Percentiles rank a stretch among this genome's conserved stretches.
Conservation (phyloP, 2,113 vertebrate genomes). For the Ictidomys tridecemlineatus region DNA sequence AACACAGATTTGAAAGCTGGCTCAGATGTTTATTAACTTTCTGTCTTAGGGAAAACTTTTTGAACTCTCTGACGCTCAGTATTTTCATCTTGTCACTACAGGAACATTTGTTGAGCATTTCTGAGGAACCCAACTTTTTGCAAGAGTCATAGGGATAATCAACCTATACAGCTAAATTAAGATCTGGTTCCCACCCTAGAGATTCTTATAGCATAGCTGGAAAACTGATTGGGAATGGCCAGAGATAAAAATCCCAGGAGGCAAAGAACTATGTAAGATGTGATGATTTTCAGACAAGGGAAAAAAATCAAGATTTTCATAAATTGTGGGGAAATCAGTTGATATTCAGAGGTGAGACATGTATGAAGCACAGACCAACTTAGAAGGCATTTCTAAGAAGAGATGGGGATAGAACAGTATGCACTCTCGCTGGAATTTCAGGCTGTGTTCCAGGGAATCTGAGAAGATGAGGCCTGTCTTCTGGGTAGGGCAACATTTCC, state of each 20-base stretch:
- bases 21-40: slow-evolving; percentile 42
- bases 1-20: background rate
- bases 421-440: background rate
- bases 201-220: background rate
- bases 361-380: background rate
- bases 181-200: background rate
- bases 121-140: background rate
- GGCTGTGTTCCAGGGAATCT: background rate
- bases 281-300: background rate
- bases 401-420: background rate
- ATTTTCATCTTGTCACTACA: background rate
- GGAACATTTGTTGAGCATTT: slow-evolving; percentile 24
- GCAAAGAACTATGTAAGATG: background rate
- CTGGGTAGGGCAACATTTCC: background rate
- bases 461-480: background rate
- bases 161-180: slow-evolving; percentile 32
- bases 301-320: background rate
- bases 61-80: background rate
- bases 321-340: background rate
- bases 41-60: background rate
- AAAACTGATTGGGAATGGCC: background rate
- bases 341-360: background rate
- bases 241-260: background rate
- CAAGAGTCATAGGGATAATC: background rate
- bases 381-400: background rate